Base-by-base conservation (phyloP, 2,797 vertebrate genomes). In the Hemibagrus guttatus region DNA sequence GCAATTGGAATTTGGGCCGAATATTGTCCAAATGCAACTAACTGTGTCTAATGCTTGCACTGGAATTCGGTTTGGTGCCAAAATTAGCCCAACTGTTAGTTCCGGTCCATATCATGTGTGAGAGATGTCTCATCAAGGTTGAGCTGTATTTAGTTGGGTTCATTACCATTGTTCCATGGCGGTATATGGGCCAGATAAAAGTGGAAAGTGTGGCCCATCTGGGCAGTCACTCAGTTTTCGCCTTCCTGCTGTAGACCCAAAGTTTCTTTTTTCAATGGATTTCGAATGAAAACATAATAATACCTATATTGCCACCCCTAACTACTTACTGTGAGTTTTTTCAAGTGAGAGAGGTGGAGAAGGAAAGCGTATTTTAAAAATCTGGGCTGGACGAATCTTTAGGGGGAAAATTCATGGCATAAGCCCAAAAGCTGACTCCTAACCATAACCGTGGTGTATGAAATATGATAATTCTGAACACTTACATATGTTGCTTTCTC, bases 61-160 rank as follows among this genome's bases (percentile, higher is more conserved):
- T n/a, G 35, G 28, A 64, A n/a, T 63, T 49, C 26, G 1, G 16
- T 49, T 63, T 80, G 19, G 21, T 39, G 78, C 35, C 42, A 49
- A 49, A 64, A 64, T 81, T 66, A 9, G 42, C 9, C 6, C 7
- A 16, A 63, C 61, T 64, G 26, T 81, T 81, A 81, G 58, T 63
- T 64, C 59, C 64, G 80, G 80, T 64, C 61, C 26, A 81, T 49
- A 81, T 46, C 59, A 64, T 82, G n/a, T 82, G 9, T 68, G 46
- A 82, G 42, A 82, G 63, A 68, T 68, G 63, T 49, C 46, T 82
- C 14, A 54, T 68, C 78, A 61, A 63, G 58, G 35, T n/a, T 81
- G 78, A 46, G 78, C n/a, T 46, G 78, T 42, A 42, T 80, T 42
- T 5, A 81, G 14, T 63, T 81, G 58, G 39, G 12, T 26, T 82